Conservation (phyloP, 2,888 invertebrate species). For the Acrocyrtus sp. region DNA sequence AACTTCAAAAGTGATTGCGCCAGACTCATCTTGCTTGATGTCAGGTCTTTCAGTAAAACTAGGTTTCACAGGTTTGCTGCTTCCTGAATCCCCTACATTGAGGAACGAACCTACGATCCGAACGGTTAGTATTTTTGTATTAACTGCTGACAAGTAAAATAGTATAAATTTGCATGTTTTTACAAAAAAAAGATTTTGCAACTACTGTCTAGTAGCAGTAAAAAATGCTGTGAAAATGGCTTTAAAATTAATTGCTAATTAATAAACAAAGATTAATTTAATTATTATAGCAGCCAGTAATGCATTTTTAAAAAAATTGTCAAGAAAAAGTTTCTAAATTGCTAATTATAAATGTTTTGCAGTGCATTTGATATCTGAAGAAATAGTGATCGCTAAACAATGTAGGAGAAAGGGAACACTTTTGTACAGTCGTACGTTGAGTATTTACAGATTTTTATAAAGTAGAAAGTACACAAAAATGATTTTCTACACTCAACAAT, state of each 20-base stretch:
- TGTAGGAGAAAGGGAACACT: no score
- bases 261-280: not conserved
- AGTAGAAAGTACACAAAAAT: no score
- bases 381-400: no score
- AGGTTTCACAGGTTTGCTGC: conserved; percentile 93
- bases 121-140: conserved; percentile 60
- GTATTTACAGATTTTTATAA: no score
- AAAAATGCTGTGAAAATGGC: not conserved
- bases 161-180: not conserved
- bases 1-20: conserved; percentile 96
- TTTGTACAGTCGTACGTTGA: no score
- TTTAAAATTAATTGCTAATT: not conserved
- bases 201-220: conserved; percentile 1
- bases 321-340: not conserved
- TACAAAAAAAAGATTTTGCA: not conserved
- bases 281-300: not conserved
- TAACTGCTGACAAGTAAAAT: not conserved
- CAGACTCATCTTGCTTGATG: conserved; percentile 96
- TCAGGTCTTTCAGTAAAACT: conserved; percentile 98
- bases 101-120: conserved; percentile 65
- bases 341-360: no score
- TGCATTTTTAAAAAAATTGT: not conserved
- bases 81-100: conserved; percentile 89
- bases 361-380: no score
- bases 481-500: no score